Evolutionary conservation across 2,797 vertebrate genomes (phyloP), one percentile per base, ranked within the genome.

Genomic region (Monodelphis domestica): DNA sequence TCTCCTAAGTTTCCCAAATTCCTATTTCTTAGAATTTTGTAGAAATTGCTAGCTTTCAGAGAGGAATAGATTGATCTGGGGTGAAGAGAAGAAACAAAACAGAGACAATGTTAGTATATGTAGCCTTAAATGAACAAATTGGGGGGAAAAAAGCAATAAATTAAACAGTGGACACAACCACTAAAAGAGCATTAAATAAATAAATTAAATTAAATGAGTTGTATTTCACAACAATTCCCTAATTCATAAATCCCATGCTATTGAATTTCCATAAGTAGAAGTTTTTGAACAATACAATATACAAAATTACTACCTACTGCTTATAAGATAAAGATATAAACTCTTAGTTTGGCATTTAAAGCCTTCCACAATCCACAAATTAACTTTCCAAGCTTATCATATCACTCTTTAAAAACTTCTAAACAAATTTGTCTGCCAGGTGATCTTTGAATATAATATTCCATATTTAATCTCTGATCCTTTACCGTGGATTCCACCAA

Each of bases 11-110:
- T 92, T 26, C 38, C 70, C 89, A 45, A 7, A 54, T 84, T n/a
- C 51, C 30, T 91, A 51, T 84, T 28, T n/a, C 53, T 53, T 12
- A 10, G 7, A 15, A 63, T 10, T 84, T 45, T 45, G 24, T 26
- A 78, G 10, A 53, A 55, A 87, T 29, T 90, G 54, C 26, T 55
- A 54, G 28, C 38, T 92, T 57, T 89, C 89, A 91, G 89, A 94
- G 94, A 95, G 84, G 59, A 94, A 90, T 88, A 92, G n/a, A 30
- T 87, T 91, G n/a, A 55, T 94, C 12, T 94, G 26, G 89, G 84
- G 91, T 91, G 78, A 91, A 90, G 53, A 78, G 53, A 95, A 90
- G 33, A 26, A 38, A 78, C 12, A 89, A 91, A 93, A 55, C 21
- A 92, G 63, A 91, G 54, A 93, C 17, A 51, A 52, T 53, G 70